Evolutionary conservation across 2,797 vertebrate species (phyloP).

Genomic region (Calcarius lapponicus): DNA sequence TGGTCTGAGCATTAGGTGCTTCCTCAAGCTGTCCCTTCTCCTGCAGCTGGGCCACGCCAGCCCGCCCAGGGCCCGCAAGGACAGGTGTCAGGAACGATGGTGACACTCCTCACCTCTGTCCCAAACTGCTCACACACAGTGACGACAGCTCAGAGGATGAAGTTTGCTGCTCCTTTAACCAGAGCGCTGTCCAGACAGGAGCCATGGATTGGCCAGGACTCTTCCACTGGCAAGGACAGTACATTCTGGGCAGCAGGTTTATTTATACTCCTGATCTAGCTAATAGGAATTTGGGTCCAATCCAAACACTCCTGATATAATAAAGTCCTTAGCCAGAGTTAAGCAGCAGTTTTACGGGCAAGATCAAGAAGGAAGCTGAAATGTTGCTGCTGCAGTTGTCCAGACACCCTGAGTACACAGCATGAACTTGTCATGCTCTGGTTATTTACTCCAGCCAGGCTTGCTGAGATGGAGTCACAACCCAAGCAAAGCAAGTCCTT

Average conservation of each 20-base stretch:
- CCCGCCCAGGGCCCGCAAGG: background rate
- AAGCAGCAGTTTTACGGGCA: background rate
- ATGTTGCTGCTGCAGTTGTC: background rate
- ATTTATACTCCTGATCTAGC: conserved; percentile 32
- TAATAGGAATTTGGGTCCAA: conserved; percentile 12
- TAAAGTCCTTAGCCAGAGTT: background rate
- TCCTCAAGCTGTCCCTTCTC: background rate
- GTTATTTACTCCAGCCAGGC: background rate
- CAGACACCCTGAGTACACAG: background rate
- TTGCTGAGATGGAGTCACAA: background rate
- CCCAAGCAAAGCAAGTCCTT: background rate
- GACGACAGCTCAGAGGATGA: background rate
- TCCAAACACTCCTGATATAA: conserved; percentile 6
- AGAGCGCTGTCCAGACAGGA: background rate
- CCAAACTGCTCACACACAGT: background rate
- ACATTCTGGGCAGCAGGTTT: background rate
- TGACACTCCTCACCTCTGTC: background rate
- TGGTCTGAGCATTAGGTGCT: accelerated
- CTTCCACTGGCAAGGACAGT: background rate
- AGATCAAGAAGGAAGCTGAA: background rate
- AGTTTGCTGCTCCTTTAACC: background rate
- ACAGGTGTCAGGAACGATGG: accelerated
- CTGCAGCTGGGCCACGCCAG: background rate
- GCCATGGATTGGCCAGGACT: background rate
- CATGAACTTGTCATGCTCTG: background rate